A percentile compares a stretch with the other conserved stretches of the same genome.
These are phyloP conservation scores for Rhaphigaster nebulosa DNA, from an alignment of 2,888 invertebrate species.

Conservation along the genomic window DNA sequence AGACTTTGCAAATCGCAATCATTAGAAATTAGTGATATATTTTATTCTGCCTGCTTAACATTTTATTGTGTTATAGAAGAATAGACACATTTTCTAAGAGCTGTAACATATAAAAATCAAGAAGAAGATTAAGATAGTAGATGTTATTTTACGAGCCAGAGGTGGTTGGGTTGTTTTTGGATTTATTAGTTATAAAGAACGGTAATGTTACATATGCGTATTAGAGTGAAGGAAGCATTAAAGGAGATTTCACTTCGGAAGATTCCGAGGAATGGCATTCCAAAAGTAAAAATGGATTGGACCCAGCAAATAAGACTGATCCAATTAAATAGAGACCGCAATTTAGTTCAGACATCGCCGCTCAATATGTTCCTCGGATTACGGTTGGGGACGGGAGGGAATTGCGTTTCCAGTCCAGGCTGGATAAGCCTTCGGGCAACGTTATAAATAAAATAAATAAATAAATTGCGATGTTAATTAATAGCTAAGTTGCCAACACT, in stretches of 20 bases:
- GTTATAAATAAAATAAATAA: constrained; percentile 48
- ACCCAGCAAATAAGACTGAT: not conserved
- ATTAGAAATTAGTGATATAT: too few species aligned
- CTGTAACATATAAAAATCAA: too few species aligned
- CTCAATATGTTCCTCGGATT: not conserved
- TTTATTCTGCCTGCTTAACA: too few species aligned
- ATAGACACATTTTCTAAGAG: too few species aligned
- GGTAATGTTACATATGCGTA: too few species aligned
- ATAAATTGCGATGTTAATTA: constrained; percentile 31
- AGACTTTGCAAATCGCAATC: too few species aligned
- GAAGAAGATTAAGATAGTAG: too few species aligned
- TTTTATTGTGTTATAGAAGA: too few species aligned
- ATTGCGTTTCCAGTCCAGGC: not conserved
- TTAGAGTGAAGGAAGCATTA: not conserved
- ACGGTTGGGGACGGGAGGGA: not conserved
- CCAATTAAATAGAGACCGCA: not conserved
- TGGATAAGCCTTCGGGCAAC: constrained; percentile 17
- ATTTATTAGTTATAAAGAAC: too few species aligned
- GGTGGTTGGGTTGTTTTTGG: too few species aligned
- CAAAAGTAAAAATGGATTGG: not conserved
- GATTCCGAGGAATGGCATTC: not conserved
- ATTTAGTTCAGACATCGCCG: not conserved
- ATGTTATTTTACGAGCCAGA: too few species aligned
- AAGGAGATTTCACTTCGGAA: not conserved
- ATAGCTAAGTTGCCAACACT: not conserved